Conservation (phyloP, 1,140 invertebrate genomes). For the Matsumurasca onukii region DNA sequence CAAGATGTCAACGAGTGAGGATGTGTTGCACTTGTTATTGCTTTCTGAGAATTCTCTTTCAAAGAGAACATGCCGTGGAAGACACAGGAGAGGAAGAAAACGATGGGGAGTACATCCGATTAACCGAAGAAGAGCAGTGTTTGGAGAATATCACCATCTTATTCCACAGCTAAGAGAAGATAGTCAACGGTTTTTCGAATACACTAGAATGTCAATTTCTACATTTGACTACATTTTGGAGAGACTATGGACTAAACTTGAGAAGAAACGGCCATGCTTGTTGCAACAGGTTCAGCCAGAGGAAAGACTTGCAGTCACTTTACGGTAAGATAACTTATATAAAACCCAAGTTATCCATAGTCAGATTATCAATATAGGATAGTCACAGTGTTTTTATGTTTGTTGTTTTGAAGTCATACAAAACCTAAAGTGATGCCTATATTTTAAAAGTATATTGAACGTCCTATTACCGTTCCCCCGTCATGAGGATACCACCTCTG, state of each 20-base stretch:
- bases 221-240: not conserved
- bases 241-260: not conserved
- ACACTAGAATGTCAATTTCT: not conserved
- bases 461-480: not conserved
- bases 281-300: not conserved
- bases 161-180: not conserved
- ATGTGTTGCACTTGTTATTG: not conserved
- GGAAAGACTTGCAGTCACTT: not conserved
- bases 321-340: constrained; percentile 3
- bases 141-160: not conserved
- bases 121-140: not conserved
- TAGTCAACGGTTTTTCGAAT: not conserved
- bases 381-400: not conserved
- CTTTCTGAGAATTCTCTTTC: not conserved
- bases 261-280: not conserved
- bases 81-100: not conserved
- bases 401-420: not conserved
- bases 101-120: constrained; percentile 9
- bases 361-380: not conserved
- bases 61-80: not conserved
- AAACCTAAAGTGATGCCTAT: not conserved
- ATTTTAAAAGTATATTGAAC: not conserved
- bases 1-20: not conserved
- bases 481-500: not conserved
- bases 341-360: not conserved